Evolutionary conservation across 2,797 vertebrate genomes (phyloP).

Genomic region (Gobio occitaniae): DNA sequence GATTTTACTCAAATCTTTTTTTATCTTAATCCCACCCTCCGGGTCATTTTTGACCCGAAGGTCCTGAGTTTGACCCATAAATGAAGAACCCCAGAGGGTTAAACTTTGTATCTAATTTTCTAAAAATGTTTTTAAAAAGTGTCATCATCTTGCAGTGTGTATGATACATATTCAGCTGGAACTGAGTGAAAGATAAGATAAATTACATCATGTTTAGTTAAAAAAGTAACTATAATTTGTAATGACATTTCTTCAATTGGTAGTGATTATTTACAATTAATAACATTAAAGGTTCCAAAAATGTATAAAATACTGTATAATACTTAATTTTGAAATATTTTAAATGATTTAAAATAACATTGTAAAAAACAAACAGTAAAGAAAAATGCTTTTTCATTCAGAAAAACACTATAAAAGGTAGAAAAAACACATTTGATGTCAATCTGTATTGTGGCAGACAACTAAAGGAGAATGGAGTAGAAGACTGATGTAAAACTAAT

Average conservation of each 20-base stretch:
- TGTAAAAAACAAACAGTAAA: not conserved
- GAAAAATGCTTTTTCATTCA: not conserved
- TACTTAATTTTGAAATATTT: not conserved
- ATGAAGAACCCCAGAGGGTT: too few species aligned
- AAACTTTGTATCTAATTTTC: not conserved
- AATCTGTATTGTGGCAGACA: conserved; percentile 16
- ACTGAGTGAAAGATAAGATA: not conserved
- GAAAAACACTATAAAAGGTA: not conserved
- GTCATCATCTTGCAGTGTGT: not conserved
- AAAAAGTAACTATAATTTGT: not conserved
- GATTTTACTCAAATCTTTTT: too few species aligned
- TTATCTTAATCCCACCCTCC: too few species aligned
- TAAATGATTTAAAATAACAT: not conserved
- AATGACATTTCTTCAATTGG: not conserved
- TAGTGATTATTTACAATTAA: not conserved
- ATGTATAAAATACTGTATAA: not conserved
- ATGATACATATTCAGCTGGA: not conserved
- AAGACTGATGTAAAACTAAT: conserved; percentile 32
- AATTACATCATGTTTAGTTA: not conserved
- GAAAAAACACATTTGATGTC: not conserved
- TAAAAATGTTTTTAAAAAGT: not conserved
- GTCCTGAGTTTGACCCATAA: too few species aligned
- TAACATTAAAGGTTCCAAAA: not conserved
- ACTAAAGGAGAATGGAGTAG: not conserved
- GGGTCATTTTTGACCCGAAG: too few species aligned